phyloP scores from a whole-genome alignment of 2,797 vertebrate genomes.

The Todus mexicanus region DNA sequence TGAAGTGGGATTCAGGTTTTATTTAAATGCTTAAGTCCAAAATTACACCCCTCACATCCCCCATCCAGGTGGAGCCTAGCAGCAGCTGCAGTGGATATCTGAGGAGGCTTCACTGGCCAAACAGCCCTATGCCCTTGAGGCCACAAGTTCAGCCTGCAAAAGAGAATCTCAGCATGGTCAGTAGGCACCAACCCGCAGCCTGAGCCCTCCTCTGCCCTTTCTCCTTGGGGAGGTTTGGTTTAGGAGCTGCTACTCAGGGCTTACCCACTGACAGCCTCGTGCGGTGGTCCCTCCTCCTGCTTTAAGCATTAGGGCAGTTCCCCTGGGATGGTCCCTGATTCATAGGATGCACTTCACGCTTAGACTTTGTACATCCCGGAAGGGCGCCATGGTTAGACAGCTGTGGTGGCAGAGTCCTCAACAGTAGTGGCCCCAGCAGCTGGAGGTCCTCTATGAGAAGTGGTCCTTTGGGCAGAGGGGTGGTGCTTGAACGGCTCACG shows the following conservation, averaged over 20 bases:
- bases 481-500: fast-evolving
- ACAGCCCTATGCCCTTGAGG: fast-evolving
- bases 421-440: fast-evolving
- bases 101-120: background rate
- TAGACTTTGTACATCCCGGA: background rate
- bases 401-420: background rate
- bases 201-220: background rate
- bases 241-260: background rate
- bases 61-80: background rate
- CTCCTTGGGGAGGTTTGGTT: no score
- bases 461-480: background rate
- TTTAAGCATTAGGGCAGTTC: background rate
- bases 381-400: background rate
- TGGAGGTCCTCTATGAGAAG: background rate
- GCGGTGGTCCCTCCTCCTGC: background rate
- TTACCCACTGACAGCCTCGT: background rate
- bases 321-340: background rate
- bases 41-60: background rate
- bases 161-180: background rate
- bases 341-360: background rate
- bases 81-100: background rate
- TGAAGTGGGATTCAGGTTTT: background rate
- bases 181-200: fast-evolving
- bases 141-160: background rate
- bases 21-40: background rate